Evolutionary conservation across 2,888 invertebrate genomes (phyloP).

Genomic region (Yponomeuta sedellus): DNA sequence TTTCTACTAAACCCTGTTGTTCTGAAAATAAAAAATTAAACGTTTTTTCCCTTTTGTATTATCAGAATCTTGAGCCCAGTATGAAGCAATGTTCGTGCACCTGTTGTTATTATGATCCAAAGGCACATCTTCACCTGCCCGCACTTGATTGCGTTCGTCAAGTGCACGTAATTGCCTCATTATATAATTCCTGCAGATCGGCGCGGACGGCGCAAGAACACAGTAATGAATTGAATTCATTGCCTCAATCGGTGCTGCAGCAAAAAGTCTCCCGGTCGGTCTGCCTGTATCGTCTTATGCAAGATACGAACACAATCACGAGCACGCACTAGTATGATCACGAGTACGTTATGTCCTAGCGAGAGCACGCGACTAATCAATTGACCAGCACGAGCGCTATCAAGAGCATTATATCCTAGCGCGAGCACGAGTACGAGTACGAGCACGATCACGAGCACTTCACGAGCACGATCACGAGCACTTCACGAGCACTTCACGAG

Average conservation of each 20-base stretch:
- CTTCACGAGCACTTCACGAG: not conserved
- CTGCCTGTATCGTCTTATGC: too few species aligned
- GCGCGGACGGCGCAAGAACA: not conserved
- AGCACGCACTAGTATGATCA: not conserved
- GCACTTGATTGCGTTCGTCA: not conserved
- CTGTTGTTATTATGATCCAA: not conserved
- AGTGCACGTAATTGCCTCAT: not conserved
- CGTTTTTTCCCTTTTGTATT: too few species aligned
- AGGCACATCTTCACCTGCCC: not conserved
- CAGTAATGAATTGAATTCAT: not conserved
- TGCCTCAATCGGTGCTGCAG: not conserved
- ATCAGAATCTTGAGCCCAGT: not conserved
- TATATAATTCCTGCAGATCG: not conserved
- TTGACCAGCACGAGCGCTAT: too few species aligned
- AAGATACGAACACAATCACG: too few species aligned
- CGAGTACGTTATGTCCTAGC: not conserved
- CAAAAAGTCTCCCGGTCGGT: not conserved
- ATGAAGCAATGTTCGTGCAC: not conserved
- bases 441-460: not conserved
- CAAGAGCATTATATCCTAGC: too few species aligned
- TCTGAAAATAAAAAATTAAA: too few species aligned
- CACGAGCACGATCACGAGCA: not conserved
- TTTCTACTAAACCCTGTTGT: too few species aligned
- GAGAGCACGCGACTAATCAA: not conserved
- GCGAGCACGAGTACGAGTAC: not conserved